Percentiles rank a stretch among this genome's conserved stretches.
phyloP scores from a whole-genome alignment of 2,797 vertebrate genomes.

The Aeoliscus strigatus region DNA sequence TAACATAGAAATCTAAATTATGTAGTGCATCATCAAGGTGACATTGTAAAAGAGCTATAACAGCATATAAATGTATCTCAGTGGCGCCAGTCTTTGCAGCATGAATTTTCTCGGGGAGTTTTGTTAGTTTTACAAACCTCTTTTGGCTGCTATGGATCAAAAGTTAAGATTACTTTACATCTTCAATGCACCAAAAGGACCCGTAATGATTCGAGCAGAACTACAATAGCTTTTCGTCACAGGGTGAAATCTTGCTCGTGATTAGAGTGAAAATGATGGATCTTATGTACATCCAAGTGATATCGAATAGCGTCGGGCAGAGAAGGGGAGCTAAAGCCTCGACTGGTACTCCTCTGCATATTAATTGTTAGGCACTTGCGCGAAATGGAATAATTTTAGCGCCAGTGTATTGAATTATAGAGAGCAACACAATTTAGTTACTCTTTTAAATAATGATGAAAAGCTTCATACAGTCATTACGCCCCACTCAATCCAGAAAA shows the following conservation, averaged over 20 bases:
- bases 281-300: slow-evolving; percentile 54
- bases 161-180: slow-evolving; percentile 31
- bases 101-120: slow-evolving; percentile 15
- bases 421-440: slow-evolving; percentile 6
- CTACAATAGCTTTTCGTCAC: slow-evolving; percentile 33
- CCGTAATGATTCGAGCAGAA: slow-evolving; percentile 36
- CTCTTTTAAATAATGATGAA: slow-evolving; percentile 4
- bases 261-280: slow-evolving; percentile 63
- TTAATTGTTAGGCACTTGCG: slow-evolving; percentile 38
- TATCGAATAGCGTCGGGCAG: slow-evolving; percentile 61
- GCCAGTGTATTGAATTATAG: slow-evolving; percentile 8
- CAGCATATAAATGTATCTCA: slow-evolving; percentile 46
- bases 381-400: slow-evolving; percentile 59
- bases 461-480: no score
- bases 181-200: slow-evolving; percentile 6
- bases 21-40: slow-evolving; percentile 43
- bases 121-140: slow-evolving; percentile 41
- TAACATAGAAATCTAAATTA: slow-evolving; percentile 33
- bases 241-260: slow-evolving; percentile 39
- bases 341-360: slow-evolving; percentile 50
- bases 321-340: slow-evolving; percentile 38
- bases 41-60: slow-evolving; percentile 38
- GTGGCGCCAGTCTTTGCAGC: slow-evolving; percentile 26
- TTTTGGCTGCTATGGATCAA: slow-evolving; percentile 15
- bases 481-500: no score